Evolutionary conservation across 2,888 invertebrate genomes (phyloP).

Genomic region (Strigamia maritima): DNA sequence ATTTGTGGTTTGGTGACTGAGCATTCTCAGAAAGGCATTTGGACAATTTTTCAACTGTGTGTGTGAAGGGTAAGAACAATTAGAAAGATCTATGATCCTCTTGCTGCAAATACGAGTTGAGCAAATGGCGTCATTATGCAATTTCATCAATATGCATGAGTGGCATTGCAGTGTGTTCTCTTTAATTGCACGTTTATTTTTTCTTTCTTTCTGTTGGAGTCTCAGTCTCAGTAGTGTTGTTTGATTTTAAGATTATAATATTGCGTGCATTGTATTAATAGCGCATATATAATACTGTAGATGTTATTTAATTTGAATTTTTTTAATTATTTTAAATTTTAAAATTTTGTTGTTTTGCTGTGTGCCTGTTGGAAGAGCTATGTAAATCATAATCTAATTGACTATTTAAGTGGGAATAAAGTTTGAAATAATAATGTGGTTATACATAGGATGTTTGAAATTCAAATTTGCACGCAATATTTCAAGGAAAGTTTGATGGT

Average conservation of each 20-base stretch:
- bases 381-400: too few species aligned
- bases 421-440: background rate
- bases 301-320: too few species aligned
- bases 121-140: slow-evolving; percentile 3
- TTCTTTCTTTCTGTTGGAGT: background rate
- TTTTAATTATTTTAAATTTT: too few species aligned
- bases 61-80: background rate
- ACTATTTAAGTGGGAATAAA: background rate
- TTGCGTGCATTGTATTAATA: too few species aligned
- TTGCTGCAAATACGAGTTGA: background rate
- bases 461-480: background rate
- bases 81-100: background rate
- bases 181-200: background rate
- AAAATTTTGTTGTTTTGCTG: too few species aligned
- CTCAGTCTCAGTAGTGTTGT: too few species aligned
- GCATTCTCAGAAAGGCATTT: background rate
- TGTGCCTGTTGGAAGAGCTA: too few species aligned
- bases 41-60: background rate
- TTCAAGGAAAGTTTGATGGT: background rate
- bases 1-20: background rate
- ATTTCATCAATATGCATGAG: slow-evolving; percentile 10
- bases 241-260: too few species aligned
- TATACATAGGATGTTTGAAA: background rate
- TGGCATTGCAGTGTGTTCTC: background rate
- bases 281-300: too few species aligned